These are phyloP conservation scores for Cheilosia vulpina DNA, from an alignment of 2,888 invertebrate genomes.

Conservation along the genomic window DNA sequence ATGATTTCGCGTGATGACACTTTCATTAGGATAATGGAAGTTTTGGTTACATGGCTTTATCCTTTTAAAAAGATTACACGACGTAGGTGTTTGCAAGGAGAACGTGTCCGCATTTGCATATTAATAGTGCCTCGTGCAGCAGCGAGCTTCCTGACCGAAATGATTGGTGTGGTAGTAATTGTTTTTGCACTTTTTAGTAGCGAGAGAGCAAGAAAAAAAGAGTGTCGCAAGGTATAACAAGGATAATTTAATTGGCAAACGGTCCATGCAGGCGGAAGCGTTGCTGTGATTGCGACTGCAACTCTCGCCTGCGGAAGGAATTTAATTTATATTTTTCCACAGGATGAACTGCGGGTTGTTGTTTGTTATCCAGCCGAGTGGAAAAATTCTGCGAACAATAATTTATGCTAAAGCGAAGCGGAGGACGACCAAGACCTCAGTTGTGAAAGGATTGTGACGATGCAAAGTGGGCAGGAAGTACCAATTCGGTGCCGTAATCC, in stretches of 20 bases:
- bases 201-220: neutral
- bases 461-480: slow-evolving; percentile 13
- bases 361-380: slow-evolving; percentile 48
- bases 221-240: slow-evolving; percentile 18
- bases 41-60: slow-evolving; percentile 26
- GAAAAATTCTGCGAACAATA: slow-evolving; percentile 55
- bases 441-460: slow-evolving; percentile 50
- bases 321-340: slow-evolving; percentile 54
- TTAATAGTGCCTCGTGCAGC: slow-evolving; percentile 9
- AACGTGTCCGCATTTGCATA: slow-evolving; percentile 31
- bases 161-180: slow-evolving; percentile 24
- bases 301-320: slow-evolving; percentile 32
- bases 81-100: neutral
- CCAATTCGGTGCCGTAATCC: slow-evolving; percentile 28
- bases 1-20: slow-evolving; percentile 59
- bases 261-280: slow-evolving; percentile 12
- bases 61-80: slow-evolving; percentile 23
- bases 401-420: slow-evolving; percentile 52
- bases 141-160: slow-evolving; percentile 14
- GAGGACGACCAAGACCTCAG: slow-evolving; percentile 10
- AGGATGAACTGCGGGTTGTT: slow-evolving; percentile 24
- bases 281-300: slow-evolving; percentile 43
- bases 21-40: slow-evolving; percentile 67
- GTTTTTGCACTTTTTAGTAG: neutral
- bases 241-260: slow-evolving; percentile 60